A percentile compares a stretch with the other conserved stretches of the same genome.
phyloP scores from a whole-genome alignment of 1,140 invertebrate species.

The Potamilus streckersoni region DNA sequence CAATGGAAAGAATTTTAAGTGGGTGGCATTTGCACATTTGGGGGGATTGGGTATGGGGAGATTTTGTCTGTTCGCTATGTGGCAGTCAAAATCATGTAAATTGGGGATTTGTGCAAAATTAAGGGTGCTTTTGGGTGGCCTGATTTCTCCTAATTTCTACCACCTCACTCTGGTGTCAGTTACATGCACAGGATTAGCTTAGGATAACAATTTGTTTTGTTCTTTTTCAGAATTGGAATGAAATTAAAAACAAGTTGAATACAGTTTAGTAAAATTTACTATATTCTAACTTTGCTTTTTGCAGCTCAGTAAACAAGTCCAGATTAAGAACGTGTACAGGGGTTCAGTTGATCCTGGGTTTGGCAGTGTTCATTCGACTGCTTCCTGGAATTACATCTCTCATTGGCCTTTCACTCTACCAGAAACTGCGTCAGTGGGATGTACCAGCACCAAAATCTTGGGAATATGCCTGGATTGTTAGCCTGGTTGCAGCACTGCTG shows the following conservation, averaged over 20 bases:
- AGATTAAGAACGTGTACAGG: constrained; percentile 42
- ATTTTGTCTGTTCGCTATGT: too few relatives aligned
- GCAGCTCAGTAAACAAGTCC: constrained; percentile 53
- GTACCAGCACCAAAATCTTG: constrained; percentile 71
- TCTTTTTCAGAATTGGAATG: too few relatives aligned
- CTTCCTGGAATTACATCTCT: constrained; percentile 45
- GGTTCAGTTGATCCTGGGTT: constrained; percentile 40
- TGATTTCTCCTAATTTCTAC: too few relatives aligned
- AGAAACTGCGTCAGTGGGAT: constrained; percentile 44
- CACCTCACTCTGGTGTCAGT: too few relatives aligned
- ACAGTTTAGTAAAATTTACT: neutral
- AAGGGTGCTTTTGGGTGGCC: too few relatives aligned
- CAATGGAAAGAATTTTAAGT: too few relatives aligned
- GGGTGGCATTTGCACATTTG: too few relatives aligned
- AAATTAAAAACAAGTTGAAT: neutral
- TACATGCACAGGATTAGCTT: too few relatives aligned
- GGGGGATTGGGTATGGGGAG: too few relatives aligned
- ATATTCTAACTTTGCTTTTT: constrained; percentile 21
- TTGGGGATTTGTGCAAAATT: too few relatives aligned
- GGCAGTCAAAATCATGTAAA: too few relatives aligned
- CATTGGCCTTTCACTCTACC: constrained; percentile 39
- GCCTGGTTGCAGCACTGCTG: constrained; percentile 85
- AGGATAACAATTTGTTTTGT: too few relatives aligned
- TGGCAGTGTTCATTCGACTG: constrained; percentile 47
- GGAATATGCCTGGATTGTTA: constrained; percentile 95